phyloP scores from a whole-genome alignment of 2,797 vertebrate species.

The Ataeniobius toweri region DNA sequence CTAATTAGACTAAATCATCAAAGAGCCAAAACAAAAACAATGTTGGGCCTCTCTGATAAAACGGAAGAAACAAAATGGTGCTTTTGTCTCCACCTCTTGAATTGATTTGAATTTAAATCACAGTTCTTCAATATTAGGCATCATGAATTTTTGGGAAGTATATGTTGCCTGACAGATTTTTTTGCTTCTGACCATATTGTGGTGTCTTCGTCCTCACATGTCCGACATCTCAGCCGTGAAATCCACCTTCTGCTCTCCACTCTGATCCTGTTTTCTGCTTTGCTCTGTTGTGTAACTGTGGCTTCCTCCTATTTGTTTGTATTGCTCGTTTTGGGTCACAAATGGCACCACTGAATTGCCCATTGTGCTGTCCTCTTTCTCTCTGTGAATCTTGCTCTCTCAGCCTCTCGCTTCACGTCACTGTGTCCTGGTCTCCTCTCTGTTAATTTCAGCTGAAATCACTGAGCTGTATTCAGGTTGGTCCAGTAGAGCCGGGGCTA shows the following conservation, averaged over 20 bases:
- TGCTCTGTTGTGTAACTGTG: constrained; percentile 21
- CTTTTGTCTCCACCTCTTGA: neutral
- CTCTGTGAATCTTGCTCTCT: neutral
- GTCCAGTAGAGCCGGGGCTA: neutral
- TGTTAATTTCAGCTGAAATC: neutral
- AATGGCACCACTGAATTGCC: constrained; percentile 14
- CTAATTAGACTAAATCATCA: neutral
- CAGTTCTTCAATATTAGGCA: too few relatives aligned
- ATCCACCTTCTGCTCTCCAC: constrained; percentile 1
- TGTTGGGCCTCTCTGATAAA: too few relatives aligned
- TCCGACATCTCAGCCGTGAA: constrained; percentile 3
- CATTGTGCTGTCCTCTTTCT: constrained; percentile 15
- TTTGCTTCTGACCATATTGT: neutral
- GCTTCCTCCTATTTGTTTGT: constrained; percentile 15
- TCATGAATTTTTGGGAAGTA: neutral
- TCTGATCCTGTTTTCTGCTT: constrained; percentile 2
- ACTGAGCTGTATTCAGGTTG: neutral
- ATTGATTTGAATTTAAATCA: neutral
- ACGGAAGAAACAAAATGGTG: too few relatives aligned
- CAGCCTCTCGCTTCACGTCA: neutral
- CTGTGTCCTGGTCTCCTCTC: neutral
- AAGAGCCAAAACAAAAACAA: too few relatives aligned
- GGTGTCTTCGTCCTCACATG: neutral
- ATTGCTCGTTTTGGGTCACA: constrained; percentile 21
- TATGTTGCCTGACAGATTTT: neutral